A percentile compares a stretch with the other conserved stretches of the same genome.
Evolutionary conservation across 2,113 vertebrate species (phyloP).

Genomic region (Larimichthys crocea): DNA sequence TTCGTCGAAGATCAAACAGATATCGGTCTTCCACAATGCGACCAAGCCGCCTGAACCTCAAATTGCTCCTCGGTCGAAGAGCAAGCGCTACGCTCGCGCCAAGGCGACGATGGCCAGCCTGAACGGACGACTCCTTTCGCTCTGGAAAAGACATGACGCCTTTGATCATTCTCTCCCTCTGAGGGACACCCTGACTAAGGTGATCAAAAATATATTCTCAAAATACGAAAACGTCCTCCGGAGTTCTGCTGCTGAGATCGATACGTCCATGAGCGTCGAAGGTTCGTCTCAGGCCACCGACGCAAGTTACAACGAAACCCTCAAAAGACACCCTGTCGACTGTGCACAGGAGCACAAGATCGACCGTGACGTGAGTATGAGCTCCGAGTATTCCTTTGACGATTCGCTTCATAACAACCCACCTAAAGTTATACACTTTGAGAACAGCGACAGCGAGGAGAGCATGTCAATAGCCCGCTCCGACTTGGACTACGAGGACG

Average conservation of each 20-base stretch:
- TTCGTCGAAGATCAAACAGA: neutral
- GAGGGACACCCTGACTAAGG: neutral
- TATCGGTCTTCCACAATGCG: neutral
- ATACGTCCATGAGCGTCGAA: too few relatives aligned
- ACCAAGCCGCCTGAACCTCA: neutral
- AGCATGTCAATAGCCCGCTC: neutral
- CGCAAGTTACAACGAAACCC: too few relatives aligned
- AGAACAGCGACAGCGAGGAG: neutral
- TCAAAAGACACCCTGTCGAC: too few relatives aligned
- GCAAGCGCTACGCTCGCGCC: neutral
- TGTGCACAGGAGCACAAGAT: neutral
- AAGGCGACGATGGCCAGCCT: neutral
- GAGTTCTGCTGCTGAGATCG: too few relatives aligned
- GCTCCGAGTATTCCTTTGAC: neutral
- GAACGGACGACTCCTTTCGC: neutral
- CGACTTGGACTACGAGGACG: too few relatives aligned
- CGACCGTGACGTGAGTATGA: neutral
- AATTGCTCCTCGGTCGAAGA: neutral
- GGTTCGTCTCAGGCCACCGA: too few relatives aligned
- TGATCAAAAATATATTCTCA: neutral
- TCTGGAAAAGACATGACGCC: neutral
- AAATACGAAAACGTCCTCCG: neutral
- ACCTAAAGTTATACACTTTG: neutral
- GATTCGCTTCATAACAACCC: neutral
- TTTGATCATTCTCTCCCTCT: neutral